These are phyloP conservation scores for Cygnus olor DNA, from an alignment of 2,797 vertebrate genomes.

Conservation along the genomic window DNA sequence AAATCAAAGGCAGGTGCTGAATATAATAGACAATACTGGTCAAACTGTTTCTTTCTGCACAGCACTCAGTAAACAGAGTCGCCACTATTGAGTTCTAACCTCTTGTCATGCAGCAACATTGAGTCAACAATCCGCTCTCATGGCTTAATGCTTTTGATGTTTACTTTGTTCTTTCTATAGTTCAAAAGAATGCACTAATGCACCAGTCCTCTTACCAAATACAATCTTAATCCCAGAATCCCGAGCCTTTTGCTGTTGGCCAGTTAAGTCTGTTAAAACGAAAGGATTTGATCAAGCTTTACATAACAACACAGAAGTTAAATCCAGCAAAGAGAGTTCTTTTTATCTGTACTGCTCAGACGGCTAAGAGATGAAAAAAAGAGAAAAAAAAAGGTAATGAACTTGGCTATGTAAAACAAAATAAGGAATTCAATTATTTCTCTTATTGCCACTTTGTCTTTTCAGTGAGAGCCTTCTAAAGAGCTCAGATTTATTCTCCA, in stretches of 20 bases:
- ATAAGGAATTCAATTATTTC: constrained; percentile 59
- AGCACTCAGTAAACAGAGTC: constrained; percentile 57
- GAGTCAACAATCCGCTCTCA: constrained; percentile 72
- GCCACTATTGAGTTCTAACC: constrained; percentile 60
- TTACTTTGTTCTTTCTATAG: constrained; percentile 80
- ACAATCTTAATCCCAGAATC: constrained; percentile 80
- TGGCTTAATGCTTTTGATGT: constrained; percentile 78
- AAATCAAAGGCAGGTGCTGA: constrained; percentile 65
- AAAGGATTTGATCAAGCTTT: constrained; percentile 82
- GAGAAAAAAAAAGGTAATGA: constrained; percentile 66
- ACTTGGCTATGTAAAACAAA: constrained; percentile 74
- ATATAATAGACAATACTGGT: constrained; percentile 12
- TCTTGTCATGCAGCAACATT: constrained; percentile 70
- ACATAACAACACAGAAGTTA: constrained; percentile 80
- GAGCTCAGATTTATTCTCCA: constrained; percentile 34
- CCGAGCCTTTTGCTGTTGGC: constrained; percentile 78
- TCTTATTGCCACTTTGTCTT: constrained; percentile 50
- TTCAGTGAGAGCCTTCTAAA: constrained; percentile 4
- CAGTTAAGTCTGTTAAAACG: constrained; percentile 81
- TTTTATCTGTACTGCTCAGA: constrained; percentile 82
- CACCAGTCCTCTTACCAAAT: constrained; percentile 71
- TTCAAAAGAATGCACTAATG: constrained; percentile 80
- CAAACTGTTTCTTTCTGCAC: constrained; percentile 54
- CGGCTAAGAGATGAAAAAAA: not conserved
- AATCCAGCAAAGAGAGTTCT: constrained; percentile 78